Evolutionary conservation across 64 coral and sea anemone species (phyloP).

Genomic region (Porites lutea): DNA sequence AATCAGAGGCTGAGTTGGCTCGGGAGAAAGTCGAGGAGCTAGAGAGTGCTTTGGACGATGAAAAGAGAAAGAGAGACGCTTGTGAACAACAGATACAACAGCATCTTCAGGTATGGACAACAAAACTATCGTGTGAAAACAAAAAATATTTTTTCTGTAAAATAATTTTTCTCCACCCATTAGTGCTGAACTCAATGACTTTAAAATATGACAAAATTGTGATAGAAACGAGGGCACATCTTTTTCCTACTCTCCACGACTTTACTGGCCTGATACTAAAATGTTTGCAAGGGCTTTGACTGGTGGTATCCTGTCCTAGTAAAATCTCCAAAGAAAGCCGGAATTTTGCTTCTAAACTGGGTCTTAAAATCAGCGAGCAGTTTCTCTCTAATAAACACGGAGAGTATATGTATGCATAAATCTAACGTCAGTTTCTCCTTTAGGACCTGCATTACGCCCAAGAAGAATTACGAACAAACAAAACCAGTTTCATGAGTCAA

Average conservation of each 20-base stretch:
- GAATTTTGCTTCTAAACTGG: not conserved
- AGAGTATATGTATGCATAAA: not conserved
- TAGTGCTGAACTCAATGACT: too few species aligned
- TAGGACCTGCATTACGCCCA: conserved; percentile 86
- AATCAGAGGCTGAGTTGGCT: conserved; percentile 83
- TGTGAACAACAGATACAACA: conserved; percentile 85
- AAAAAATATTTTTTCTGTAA: too few species aligned
- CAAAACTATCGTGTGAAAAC: not conserved
- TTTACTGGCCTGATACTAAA: too few species aligned
- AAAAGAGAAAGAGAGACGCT: conserved; percentile 85
- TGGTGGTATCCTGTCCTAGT: too few species aligned
- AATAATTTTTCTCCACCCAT: too few species aligned
- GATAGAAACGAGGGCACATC: too few species aligned
- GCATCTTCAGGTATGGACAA: conserved; percentile 67
- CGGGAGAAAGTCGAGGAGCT: conserved; percentile 88
- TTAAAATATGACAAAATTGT: too few species aligned
- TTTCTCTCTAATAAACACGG: not conserved
- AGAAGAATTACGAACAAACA: conserved; percentile 78
- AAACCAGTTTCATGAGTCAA: conserved; percentile 84
- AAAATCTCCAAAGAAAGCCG: too few species aligned
- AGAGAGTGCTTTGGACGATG: conserved; percentile 81
- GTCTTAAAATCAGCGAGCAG: not conserved
- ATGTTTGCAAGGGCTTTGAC: too few species aligned
- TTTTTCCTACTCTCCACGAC: too few species aligned
- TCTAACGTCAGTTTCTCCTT: not conserved